Evolutionary conservation across 2,113 vertebrate species (phyloP), one percentile per base, ranked within the genome.

Genomic region (Oriolus oriolus): DNA sequence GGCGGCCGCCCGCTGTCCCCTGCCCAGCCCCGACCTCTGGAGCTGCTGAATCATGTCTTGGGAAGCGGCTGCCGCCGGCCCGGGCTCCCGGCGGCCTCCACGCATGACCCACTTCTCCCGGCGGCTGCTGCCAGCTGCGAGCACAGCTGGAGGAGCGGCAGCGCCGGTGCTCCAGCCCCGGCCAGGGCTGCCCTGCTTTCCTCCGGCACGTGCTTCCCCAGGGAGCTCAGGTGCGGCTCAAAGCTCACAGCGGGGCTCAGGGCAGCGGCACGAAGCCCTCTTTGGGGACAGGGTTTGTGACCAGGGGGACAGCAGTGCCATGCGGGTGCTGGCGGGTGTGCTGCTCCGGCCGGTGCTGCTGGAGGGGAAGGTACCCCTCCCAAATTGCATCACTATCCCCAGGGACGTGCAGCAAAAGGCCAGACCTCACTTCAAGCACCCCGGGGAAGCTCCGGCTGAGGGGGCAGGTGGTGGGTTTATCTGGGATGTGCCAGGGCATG

Each of bases 91-190:
- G 80, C 61, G 73, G 94, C 74, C 93, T 87, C 94, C 92, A 84
- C 30, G 76, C 74, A 11, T 97, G 97, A 97, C 96, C 97, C 96
- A 95, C 88, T 97, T 97, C 95, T 96, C 47, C 87, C 8, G 17
- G 80, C 15, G 7, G 88, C 95, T 74, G 87, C 60, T 84, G 84
- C 84, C 96, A 78, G 90, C 91, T 66, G 91, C 4, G 80, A 64
- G 14, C 5, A 7, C 82, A 35, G 80, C 92, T 7, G 10, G 64
- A 63, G 30, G 61, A 83, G 82, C 19, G 5, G 79, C 23, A 6
- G 68, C 61, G 11, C 77, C 16, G 6, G 47, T 6, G 83, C 89
- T 81, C 47, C 84, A 10, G 14, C 35, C 64, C 73, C 3, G 11
- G 59, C n/a, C 89, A 11, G 60, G 66, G 69, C 64, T 49, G 59